Evolutionary conservation across 1,140 invertebrate species (phyloP).

Genomic region (Hyles vespertilio): DNA sequence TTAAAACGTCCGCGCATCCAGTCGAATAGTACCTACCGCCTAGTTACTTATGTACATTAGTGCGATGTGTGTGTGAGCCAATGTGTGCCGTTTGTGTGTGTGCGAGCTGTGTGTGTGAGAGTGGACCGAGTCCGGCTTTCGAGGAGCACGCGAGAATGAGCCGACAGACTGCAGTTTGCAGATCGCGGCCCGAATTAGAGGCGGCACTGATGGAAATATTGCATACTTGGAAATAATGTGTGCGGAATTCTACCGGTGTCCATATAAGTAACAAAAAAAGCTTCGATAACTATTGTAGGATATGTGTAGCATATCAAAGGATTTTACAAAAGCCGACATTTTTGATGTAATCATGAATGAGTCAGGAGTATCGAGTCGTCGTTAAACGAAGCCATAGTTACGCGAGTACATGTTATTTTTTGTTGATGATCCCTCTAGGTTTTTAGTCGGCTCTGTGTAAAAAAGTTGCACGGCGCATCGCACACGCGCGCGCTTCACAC

Average conservation of each 20-base stretch:
- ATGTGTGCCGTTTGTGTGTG: slow-evolving; percentile 7
- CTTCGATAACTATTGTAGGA: no score
- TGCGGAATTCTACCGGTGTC: no score
- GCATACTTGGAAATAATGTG: no score
- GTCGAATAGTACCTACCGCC: slow-evolving; percentile 46
- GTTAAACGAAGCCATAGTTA: no score
- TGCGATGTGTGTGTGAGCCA: slow-evolving; percentile 28
- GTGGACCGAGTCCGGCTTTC: slow-evolving; percentile 68
- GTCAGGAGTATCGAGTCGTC: no score
- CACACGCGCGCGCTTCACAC: slow-evolving; percentile 49
- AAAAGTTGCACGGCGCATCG: slow-evolving; percentile 59
- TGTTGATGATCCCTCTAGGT: slow-evolving; percentile 40
- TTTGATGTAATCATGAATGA: no score
- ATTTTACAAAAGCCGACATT: no score
- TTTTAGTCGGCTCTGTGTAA: slow-evolving; percentile 53
- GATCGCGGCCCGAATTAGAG: slow-evolving; percentile 18
- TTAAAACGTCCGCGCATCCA: slow-evolving; percentile 59
- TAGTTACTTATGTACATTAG: slow-evolving; percentile 7
- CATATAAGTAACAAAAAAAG: no score
- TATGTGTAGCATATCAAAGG: no score
- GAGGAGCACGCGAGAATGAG: slow-evolving; percentile 55
- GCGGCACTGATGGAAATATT: neutral
- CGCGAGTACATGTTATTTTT: neutral
- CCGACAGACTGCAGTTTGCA: slow-evolving; percentile 29
- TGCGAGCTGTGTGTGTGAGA: slow-evolving; percentile 40